Percentiles rank a stretch among this genome's conserved stretches.
Conservation (phyloP, 1,140 invertebrate species). For the Aphaenogaster floridana region DNA sequence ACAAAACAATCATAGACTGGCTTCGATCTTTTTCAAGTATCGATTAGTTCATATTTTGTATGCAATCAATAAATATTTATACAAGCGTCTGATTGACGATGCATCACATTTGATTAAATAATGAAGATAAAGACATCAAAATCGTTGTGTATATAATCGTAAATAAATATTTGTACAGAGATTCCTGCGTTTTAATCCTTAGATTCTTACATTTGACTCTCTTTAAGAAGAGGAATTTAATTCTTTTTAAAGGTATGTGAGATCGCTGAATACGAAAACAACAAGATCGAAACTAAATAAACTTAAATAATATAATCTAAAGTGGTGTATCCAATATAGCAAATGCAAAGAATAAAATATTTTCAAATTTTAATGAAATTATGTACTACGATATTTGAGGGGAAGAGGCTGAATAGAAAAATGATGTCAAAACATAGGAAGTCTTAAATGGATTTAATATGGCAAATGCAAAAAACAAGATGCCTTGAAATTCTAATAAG, state of each 20-base stretch:
- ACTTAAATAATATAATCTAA: too few relatives aligned
- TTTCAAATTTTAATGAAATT: too few relatives aligned
- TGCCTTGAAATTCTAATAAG: too few relatives aligned
- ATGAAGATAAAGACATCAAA: background rate
- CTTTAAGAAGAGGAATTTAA: too few relatives aligned
- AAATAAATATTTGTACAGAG: background rate
- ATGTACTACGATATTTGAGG: too few relatives aligned
- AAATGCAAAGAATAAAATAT: background rate
- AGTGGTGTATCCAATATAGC: background rate
- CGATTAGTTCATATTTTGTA: background rate
- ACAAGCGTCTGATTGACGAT: background rate
- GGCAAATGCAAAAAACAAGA: too few relatives aligned
- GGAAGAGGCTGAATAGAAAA: too few relatives aligned
- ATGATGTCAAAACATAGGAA: too few relatives aligned
- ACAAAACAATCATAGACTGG: background rate
- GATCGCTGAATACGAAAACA: background rate
- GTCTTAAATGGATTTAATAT: too few relatives aligned
- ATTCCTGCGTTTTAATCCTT: background rate
- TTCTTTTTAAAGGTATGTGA: too few relatives aligned
- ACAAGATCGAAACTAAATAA: too few relatives aligned
- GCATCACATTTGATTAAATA: background rate
- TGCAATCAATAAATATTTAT: background rate
- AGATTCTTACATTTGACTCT: background rate
- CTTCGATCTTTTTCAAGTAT: conserved; percentile 2
- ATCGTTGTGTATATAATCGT: background rate